Evolutionary conservation across 2,888 invertebrate genomes (phyloP), one percentile per base, ranked within the genome.

Genomic region (Caradrina kadenii): DNA sequence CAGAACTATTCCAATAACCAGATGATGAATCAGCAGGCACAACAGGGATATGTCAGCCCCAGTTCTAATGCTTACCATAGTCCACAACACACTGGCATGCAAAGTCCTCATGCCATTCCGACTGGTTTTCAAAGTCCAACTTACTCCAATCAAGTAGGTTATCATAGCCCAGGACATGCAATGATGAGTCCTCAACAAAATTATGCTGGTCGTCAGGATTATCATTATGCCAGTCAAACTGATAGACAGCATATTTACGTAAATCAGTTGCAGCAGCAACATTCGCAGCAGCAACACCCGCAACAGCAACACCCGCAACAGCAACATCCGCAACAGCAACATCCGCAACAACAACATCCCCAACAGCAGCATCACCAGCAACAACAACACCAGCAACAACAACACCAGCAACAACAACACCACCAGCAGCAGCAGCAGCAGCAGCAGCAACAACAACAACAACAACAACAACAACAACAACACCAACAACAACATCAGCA

Each of bases 41-140:
- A 93, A 56, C 83, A 84, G 48, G 93, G 93, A 1, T 96, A 93
- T 79, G 89, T 86, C 1, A 95, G 92, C 83, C 93, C 95, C 19
- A 93, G 87, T 76, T 90, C 93, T 21, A 93, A 90, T 73, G 81
- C 92, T 6, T 96, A 96, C 72, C 93, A 93, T 52, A 96, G 94
- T 81, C 94, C 94, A 2, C 94, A 94, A 82, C 94, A 95, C 49
- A 86, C 92, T 19, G 93, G 94, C 45, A 91, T 94, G 88, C 95
- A 94, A 79, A 94, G 93, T 74, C 92, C 94, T 58, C 95, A 95
- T 74, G 91, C 91, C 31, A 90, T 93, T 15, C 93, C 93, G 39
- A 91, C 91, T 21, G 96, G 93, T 60, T 96, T 93, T 72, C 95
- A 93, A 78, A 96, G 94, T 78, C 95, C 94, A 10, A 93, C 93